Evolutionary conservation across 2,113 vertebrate genomes (phyloP), one percentile per base, ranked within the genome.

Genomic region (Poicephalus gulielmi): DNA sequence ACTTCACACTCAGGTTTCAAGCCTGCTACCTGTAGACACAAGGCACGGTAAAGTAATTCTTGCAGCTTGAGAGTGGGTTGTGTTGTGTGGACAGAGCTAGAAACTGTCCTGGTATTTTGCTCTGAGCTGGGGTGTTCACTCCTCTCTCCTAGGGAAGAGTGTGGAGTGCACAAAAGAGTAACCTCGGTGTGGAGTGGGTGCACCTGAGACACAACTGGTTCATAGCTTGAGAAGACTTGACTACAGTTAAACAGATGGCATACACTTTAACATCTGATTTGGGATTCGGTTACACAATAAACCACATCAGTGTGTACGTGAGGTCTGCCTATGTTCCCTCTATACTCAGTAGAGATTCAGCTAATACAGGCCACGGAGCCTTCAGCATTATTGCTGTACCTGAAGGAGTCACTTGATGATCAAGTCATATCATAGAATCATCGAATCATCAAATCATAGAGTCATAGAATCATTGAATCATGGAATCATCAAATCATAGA

Each of bases 231-330:
- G 71, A 43, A 22, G 46, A 15, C n/a, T 63, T 63, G 43, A 19
- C 15, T 75, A 4, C 49, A 66, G 10, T 63, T 53, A 14, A n/a
- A 49, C 12, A 39, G n/a, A 20, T 33, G 13, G 30, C 23, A 47
- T 12, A 0, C 41, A 17, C 62, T 90, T 77, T 57, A 77, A 17
- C 12, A 33, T 67, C 68, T 90, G 64, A 4, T 46, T 20, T 6
- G 7, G n/a, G 33, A 47, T 67, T 91, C 46, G 57, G 13, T 13
- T 62, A 30, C 55, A 37, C 18, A 39, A 30, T 91, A 8, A 44
- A 66, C 35, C 37, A 70, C 0, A 0, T 27, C 35, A 23, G 6
- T 22, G 41, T 31, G 41, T 66, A 35, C 0, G 0, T 39, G 73
- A 55, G 28, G 9, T 41, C 43, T 17, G 24, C 43, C 55, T 69